phyloP scores from a whole-genome alignment of 1,140 invertebrate genomes.

The Sinonovacula constricta region DNA sequence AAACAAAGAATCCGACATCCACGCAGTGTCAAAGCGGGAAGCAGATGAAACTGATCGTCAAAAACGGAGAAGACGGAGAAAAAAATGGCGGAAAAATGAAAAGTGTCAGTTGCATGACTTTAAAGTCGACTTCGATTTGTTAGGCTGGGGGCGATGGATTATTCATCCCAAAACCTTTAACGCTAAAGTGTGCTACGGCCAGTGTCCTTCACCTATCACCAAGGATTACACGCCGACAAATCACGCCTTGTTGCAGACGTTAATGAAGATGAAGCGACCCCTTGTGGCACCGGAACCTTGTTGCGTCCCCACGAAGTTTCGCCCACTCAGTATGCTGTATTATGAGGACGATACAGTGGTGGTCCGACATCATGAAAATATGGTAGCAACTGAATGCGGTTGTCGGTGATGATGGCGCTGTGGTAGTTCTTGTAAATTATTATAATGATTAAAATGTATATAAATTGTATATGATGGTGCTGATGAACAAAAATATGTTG shows the following conservation, averaged over 20 bases:
- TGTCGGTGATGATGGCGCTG: constrained; percentile 70
- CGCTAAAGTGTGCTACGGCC: constrained; percentile 95
- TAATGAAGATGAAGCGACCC: constrained; percentile 85
- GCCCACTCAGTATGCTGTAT: constrained; percentile 77
- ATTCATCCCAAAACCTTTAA: constrained; percentile 97
- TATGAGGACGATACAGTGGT: constrained; percentile 76
- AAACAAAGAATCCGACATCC: not conserved
- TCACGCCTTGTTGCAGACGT: constrained; percentile 97
- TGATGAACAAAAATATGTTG: no score
- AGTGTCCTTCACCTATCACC: constrained; percentile 83
- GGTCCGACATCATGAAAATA: constrained; percentile 67
- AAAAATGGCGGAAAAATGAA: constrained; percentile 43
- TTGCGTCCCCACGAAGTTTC: constrained; percentile 77
- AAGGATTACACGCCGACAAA: constrained; percentile 86
- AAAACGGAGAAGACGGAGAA: not conserved
- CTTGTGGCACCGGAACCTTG: constrained; percentile 68
- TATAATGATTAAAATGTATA: no score
- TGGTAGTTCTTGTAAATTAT: no score
- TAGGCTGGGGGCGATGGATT: constrained; percentile 99
- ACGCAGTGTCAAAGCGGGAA: not conserved
- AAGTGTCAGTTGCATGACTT: constrained; percentile 79
- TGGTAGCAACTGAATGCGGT: constrained; percentile 68
- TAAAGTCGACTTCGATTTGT: constrained; percentile 95
- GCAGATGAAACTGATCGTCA: not conserved
- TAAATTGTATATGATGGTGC: no score